Percentiles rank a stretch among this genome's conserved stretches.
Evolutionary conservation across 2,113 vertebrate genomes (phyloP).

Genomic region (Tapirus terrestris): DNA sequence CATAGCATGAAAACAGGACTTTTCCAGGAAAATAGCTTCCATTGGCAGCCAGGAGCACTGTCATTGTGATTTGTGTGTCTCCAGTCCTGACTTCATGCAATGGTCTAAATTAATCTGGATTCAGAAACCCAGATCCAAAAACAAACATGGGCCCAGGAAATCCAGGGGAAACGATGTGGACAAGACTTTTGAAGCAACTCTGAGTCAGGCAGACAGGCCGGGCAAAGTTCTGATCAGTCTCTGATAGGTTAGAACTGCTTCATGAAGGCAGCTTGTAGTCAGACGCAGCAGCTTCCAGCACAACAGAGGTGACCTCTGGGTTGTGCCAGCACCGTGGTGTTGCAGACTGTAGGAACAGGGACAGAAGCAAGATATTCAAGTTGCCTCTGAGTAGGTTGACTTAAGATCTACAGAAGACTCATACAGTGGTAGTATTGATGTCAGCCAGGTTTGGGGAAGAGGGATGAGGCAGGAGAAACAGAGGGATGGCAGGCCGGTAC

Average conservation of each 20-base stretch:
- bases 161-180: accelerated
- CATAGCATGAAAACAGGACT: background rate
- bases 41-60: accelerated
- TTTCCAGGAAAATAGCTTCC: background rate
- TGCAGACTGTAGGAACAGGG: background rate
- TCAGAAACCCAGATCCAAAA: background rate
- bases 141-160: background rate
- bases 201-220: background rate
- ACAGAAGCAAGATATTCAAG: background rate
- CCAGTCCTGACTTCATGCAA: background rate
- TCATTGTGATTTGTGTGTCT: background rate
- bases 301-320: background rate
- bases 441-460: background rate
- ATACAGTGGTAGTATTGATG: accelerated
- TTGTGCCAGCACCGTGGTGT: background rate
- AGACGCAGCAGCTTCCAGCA: too few relatives aligned
- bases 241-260: background rate
- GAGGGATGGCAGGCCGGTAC: accelerated
- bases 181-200: background rate
- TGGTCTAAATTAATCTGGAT: background rate
- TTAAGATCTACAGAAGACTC: background rate
- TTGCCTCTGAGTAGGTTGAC: background rate
- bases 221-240: background rate
- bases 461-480: accelerated
- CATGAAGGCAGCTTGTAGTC: background rate